Evolutionary conservation across 30 jellyfish, hydroid and myxozoan species (phyloP).

Genomic region (Sanderia malayensis): DNA sequence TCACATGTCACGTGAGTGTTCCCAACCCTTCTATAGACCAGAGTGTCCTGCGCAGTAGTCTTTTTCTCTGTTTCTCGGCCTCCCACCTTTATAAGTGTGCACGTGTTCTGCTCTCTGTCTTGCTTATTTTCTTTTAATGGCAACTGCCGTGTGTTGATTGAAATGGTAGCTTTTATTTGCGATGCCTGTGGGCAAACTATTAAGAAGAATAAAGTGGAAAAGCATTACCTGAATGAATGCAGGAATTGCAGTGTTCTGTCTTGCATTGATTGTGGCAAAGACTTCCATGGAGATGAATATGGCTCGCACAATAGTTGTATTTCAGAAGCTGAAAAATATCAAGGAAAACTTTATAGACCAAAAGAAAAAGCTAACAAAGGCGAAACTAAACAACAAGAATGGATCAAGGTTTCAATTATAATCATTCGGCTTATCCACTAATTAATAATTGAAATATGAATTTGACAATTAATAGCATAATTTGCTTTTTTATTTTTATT

Average conservation of each 20-base stretch:
- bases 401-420: slow-evolving; percentile 99
- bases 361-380: slow-evolving; percentile 93
- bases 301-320: slow-evolving; percentile 83
- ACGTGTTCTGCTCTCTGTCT: too few species aligned
- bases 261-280: slow-evolving; percentile 97
- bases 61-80: too few species aligned
- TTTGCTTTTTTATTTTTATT: neutral
- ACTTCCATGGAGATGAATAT: slow-evolving; percentile 87
- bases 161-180: slow-evolving; percentile 95
- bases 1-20: too few species aligned
- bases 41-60: too few species aligned
- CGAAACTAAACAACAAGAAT: slow-evolving; percentile 87
- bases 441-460: neutral
- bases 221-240: slow-evolving; percentile 88
- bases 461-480: neutral
- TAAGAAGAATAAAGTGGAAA: slow-evolving; percentile 94
- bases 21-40: too few species aligned
- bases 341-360: slow-evolving; percentile 92
- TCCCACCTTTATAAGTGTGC: too few species aligned
- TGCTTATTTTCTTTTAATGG: too few species aligned
- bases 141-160: too few species aligned
- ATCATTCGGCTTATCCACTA: too few species aligned
- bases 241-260: slow-evolving; percentile 87
- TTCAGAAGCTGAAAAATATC: slow-evolving; percentile 96
- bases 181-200: slow-evolving; percentile 98